Conservation (phyloP, 2,797 vertebrate genomes). For the Loriculus beryllinus region DNA sequence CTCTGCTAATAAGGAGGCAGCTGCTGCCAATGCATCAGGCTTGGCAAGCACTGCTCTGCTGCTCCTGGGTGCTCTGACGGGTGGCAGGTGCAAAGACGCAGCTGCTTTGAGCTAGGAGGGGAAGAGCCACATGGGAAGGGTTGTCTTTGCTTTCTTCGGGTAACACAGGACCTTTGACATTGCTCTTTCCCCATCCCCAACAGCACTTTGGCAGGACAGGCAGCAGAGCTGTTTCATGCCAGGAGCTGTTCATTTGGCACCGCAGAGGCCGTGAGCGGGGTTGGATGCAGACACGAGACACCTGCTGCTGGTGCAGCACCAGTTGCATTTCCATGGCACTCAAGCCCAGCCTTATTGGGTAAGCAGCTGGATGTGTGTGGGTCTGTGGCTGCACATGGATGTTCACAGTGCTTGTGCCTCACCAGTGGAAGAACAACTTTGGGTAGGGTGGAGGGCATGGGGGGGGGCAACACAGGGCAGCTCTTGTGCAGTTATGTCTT, state of each 20-base stretch:
- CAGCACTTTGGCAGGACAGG: background rate
- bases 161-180: background rate
- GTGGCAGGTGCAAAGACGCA: background rate
- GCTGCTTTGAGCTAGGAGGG: background rate
- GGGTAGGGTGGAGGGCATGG: fast-evolving
- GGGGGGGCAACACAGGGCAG: background rate
- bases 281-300: background rate
- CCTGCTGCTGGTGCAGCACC: background rate
- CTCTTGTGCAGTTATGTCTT: background rate
- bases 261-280: background rate
- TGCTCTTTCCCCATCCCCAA: background rate
- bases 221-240: background rate
- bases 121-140: background rate
- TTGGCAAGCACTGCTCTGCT: background rate
- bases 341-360: background rate
- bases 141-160: background rate
- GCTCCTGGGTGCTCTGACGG: background rate
- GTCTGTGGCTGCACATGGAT: background rate
- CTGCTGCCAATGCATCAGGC: constrained; percentile 77
- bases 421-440: background rate
- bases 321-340: background rate
- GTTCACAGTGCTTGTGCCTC: fast-evolving
- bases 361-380: background rate
- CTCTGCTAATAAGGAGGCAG: constrained; percentile 69
- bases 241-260: background rate